Evolutionary conservation across 2,888 invertebrate species (phyloP).

Genomic region (Pseudolycoriella hygida): DNA sequence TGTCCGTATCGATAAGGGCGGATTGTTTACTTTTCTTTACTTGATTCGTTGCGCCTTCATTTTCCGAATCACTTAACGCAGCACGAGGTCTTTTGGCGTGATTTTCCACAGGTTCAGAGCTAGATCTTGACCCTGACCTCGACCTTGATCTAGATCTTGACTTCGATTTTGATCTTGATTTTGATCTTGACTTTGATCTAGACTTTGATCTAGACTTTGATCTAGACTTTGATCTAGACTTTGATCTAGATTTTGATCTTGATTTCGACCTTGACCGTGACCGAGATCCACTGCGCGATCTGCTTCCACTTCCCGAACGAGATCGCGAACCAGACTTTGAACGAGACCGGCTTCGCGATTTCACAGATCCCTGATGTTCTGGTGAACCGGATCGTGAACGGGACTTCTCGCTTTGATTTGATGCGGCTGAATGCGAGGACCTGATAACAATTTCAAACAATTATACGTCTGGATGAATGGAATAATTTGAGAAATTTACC

Average conservation of each 20-base stretch:
- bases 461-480: background rate
- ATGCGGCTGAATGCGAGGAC: slow-evolving; percentile 9
- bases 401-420: slow-evolving; percentile 9
- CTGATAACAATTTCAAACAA: too few relatives aligned
- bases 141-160: too few relatives aligned
- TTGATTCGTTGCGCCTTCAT: slow-evolving; percentile 20
- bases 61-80: slow-evolving; percentile 33
- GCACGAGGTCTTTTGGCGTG: slow-evolving; percentile 22
- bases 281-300: slow-evolving; percentile 8
- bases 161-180: too few relatives aligned
- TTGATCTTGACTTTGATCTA: slow-evolving; percentile 17
- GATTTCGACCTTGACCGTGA: slow-evolving; percentile 9
- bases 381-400: slow-evolving; percentile 7
- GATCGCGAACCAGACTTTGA: slow-evolving; percentile 16
- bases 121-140: too few relatives aligned
- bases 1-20: slow-evolving; percentile 46
- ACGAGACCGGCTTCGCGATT: slow-evolving; percentile 12
- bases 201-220: background rate
- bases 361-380: slow-evolving; percentile 13
- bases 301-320: slow-evolving; percentile 16
- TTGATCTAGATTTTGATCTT: too few relatives aligned
- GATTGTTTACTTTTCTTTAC: slow-evolving; percentile 35
- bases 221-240: slow-evolving; percentile 15
- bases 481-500: background rate
- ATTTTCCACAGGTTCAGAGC: background rate